Conservation (phyloP, 1,140 invertebrate species). For the Zelostemma sp. region DNA sequence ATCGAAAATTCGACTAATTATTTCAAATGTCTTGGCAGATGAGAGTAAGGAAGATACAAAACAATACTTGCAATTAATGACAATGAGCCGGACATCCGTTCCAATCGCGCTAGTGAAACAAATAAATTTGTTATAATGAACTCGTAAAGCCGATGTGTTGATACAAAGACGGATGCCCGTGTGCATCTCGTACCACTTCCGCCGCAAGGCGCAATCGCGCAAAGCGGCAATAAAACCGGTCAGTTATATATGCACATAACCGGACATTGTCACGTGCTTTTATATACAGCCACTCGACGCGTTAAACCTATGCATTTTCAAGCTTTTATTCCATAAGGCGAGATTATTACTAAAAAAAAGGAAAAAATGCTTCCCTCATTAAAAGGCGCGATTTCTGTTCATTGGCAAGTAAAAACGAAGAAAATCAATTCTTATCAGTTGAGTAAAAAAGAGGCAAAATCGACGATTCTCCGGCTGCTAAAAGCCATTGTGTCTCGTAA, state of each 20-base stretch:
- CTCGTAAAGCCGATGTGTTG: slow-evolving; percentile 21
- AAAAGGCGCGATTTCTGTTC: no score
- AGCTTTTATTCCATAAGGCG: slow-evolving; percentile 1
- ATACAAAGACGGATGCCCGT: slow-evolving; percentile 38
- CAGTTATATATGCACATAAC: slow-evolving; percentile 31
- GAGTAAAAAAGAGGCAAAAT: no score
- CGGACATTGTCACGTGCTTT: slow-evolving; percentile 46
- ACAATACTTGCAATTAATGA: not conserved
- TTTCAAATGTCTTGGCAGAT: no score
- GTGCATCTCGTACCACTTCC: slow-evolving; percentile 37
- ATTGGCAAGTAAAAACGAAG: no score
- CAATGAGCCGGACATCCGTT: slow-evolving; percentile 29
- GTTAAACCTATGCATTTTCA: slow-evolving; percentile 22
- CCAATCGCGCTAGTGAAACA: slow-evolving; percentile 16
- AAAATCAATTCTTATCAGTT: no score
- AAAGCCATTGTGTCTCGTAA: no score
- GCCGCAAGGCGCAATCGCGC: slow-evolving; percentile 32
- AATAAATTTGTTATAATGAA: slow-evolving; percentile 25
- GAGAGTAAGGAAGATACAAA: no score
- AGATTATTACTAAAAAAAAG: no score
- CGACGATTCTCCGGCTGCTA: no score
- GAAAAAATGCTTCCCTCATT: no score
- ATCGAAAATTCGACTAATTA: no score
- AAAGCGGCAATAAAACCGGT: slow-evolving; percentile 52
- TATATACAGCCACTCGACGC: slow-evolving; percentile 21